These are phyloP conservation scores for Standfussiana lucernea DNA, from an alignment of 2,888 invertebrate species.

Conservation along the genomic window DNA sequence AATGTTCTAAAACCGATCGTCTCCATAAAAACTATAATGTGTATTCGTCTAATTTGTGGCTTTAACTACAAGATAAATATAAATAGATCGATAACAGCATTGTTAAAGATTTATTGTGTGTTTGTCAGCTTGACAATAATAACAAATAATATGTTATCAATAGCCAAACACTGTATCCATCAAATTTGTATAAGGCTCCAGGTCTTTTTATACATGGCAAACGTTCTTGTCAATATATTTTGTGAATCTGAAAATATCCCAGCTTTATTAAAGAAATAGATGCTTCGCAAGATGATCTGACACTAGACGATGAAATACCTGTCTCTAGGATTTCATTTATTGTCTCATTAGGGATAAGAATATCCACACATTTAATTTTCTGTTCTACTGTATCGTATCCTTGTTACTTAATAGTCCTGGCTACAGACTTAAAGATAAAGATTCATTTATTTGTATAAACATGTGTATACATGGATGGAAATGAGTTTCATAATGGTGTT, in stretches of 20 bases:
- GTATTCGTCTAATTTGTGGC: neutral
- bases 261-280: conserved; percentile 8
- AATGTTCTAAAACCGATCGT: neutral
- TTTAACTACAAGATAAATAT: conserved; percentile 1
- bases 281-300: neutral
- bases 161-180: neutral
- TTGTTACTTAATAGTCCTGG: neutral
- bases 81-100: neutral
- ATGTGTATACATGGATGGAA: no score
- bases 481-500: no score
- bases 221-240: neutral
- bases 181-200: neutral
- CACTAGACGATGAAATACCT: neutral
- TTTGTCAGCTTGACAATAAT: neutral
- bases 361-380: neutral
- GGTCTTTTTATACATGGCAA: neutral
- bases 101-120: conserved; percentile 2
- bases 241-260: neutral
- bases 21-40: conserved; percentile 6
- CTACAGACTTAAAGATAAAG: neutral
- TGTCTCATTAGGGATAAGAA: neutral
- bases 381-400: neutral
- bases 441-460: no score
- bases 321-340: neutral
- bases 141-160: neutral